Evolutionary conservation across 2,888 invertebrate species (phyloP).

Genomic region (Ptilodon capucinus): DNA sequence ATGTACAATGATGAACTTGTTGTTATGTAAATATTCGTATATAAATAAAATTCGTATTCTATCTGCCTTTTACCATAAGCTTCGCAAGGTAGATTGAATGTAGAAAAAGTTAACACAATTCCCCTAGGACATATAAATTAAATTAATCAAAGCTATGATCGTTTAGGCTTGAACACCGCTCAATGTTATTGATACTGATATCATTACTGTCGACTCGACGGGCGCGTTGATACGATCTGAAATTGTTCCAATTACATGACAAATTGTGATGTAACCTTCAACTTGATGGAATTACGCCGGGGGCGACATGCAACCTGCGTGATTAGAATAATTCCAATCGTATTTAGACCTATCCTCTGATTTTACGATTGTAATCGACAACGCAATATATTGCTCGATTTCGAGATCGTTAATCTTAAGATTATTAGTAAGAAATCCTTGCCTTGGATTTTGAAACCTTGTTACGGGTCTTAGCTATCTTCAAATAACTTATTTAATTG

Average conservation of each 20-base stretch:
- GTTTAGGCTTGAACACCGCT: neutral
- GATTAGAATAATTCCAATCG: slow-evolving; percentile 2
- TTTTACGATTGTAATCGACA: slow-evolving; percentile 1
- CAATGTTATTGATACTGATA: slow-evolving; percentile 10
- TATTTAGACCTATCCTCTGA: slow-evolving; percentile 8
- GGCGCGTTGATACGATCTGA: slow-evolving; percentile 29
- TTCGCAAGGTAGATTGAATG: too few species aligned
- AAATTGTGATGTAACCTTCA: slow-evolving; percentile 34
- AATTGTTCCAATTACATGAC: slow-evolving; percentile 36
- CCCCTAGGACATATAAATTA: too few species aligned
- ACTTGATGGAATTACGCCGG: slow-evolving; percentile 26
- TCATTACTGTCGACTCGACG: slow-evolving; percentile 17
- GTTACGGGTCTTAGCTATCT: neutral
- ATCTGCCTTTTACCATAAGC: too few species aligned
- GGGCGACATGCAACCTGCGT: slow-evolving; percentile 17
- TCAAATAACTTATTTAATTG: too few species aligned
- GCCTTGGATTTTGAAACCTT: neutral
- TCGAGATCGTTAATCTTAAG: neutral
- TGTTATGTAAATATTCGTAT: too few species aligned
- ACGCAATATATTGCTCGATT: neutral
- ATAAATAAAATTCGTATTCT: too few species aligned
- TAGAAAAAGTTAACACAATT: too few species aligned
- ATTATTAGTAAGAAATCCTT: slow-evolving; percentile 5
- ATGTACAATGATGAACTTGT: too few species aligned
- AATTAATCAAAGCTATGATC: too few species aligned